Evolutionary conservation across 2,888 invertebrate genomes (phyloP).

Genomic region (Eristalis arbustorum): DNA sequence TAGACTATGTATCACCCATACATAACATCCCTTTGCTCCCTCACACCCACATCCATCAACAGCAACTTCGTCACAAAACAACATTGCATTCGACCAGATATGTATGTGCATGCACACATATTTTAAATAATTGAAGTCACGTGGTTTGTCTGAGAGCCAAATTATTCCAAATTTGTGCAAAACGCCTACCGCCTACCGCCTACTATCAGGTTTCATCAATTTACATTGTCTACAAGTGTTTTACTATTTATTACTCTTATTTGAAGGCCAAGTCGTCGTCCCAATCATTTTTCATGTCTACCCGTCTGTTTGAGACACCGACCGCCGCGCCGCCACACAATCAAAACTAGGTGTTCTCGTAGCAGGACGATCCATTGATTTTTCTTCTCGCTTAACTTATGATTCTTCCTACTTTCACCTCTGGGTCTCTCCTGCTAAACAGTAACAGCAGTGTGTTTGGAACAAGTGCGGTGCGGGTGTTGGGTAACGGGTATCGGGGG

Average conservation of each 20-base stretch:
- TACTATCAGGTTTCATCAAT: background rate
- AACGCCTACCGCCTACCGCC: too few species aligned
- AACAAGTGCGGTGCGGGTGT: conserved; percentile 27
- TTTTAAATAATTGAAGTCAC: conserved; percentile 11
- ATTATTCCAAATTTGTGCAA: background rate
- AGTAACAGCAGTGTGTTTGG: background rate
- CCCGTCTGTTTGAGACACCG: background rate
- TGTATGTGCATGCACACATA: background rate
- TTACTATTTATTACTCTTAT: background rate
- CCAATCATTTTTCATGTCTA: background rate
- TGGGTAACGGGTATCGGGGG: conserved; percentile 29
- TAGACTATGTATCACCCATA: too few species aligned
- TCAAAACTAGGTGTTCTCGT: background rate
- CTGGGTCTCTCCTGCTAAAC: conserved; percentile 22
- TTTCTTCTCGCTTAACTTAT: conserved; percentile 57
- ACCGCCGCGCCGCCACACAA: background rate
- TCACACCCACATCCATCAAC: too few species aligned
- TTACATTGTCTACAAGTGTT: background rate
- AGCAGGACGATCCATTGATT: conserved; percentile 50
- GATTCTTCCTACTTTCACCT: conserved; percentile 56
- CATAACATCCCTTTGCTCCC: too few species aligned
- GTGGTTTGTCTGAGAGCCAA: conserved; percentile 16
- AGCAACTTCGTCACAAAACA: background rate
- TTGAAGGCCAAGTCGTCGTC: background rate
- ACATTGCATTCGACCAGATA: background rate